Conservation (phyloP, 2,113 vertebrate genomes). For the Ochotona princeps region DNA sequence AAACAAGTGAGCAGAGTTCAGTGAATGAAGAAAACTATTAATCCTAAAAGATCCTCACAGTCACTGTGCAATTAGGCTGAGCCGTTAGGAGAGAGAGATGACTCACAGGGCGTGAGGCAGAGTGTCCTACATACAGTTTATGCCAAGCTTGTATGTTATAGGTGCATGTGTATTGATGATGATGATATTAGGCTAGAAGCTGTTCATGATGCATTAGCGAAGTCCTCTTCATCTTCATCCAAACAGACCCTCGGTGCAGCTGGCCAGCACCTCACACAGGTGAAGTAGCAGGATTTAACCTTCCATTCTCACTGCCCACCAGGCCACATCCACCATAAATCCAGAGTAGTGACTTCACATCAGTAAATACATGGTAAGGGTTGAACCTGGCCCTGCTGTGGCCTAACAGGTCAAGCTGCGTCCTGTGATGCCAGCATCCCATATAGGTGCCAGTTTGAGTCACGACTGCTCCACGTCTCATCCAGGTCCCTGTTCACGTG, state of each 20-base stretch:
- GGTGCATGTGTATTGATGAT: background rate
- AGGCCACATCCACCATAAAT: background rate
- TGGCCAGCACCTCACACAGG: background rate
- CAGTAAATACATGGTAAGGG: background rate
- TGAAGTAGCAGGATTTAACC: background rate
- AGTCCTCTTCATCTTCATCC: background rate
- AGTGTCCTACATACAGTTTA: background rate
- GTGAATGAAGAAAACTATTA: background rate
- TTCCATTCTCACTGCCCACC: background rate
- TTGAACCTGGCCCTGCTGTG: background rate
- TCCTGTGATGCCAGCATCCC: too few species aligned
- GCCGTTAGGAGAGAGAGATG: background rate
- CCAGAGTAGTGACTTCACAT: background rate
- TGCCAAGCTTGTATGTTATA: slow-evolving; percentile 3
- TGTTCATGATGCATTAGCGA: background rate
- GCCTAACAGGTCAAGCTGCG: too few species aligned
- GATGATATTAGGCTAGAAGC: slow-evolving; percentile 24
- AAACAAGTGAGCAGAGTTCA: background rate
- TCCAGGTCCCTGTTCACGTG: too few species aligned
- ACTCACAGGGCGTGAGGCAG: background rate
- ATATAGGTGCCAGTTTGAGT: too few species aligned
- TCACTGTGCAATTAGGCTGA: background rate
- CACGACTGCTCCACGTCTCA: too few species aligned
- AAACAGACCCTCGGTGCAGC: background rate
- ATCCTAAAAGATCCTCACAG: background rate